Conservation (phyloP, 2,888 invertebrate species). For the Amiota communis region DNA sequence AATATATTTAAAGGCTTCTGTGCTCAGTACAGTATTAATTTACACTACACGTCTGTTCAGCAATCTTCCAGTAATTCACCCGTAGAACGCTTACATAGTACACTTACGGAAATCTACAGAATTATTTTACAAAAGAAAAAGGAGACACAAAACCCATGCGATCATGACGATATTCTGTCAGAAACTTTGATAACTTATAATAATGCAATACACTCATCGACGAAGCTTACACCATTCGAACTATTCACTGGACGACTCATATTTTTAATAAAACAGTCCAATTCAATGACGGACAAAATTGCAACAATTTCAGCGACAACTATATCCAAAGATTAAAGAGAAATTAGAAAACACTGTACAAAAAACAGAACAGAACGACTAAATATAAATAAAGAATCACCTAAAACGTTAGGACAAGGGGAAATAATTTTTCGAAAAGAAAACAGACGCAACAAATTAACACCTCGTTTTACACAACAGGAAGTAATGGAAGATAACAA, state of each 20-base stretch:
- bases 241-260: background rate
- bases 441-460: conserved; percentile 37
- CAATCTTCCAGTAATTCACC: conserved; percentile 39
- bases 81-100: conserved; percentile 42
- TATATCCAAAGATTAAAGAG: conserved; percentile 34
- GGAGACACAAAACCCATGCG: background rate
- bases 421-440: conserved; percentile 25
- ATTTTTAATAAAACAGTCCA: too few species aligned
- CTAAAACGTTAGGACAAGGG: conserved; percentile 4
- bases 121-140: conserved; percentile 29
- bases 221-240: conserved; percentile 33
- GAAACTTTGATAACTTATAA: conserved; percentile 40
- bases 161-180: conserved; percentile 34
- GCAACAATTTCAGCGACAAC: conserved; percentile 21
- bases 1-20: conserved; percentile 41
- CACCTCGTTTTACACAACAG: too few species aligned
- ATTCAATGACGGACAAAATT: conserved; percentile 15
- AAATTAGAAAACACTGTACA: conserved; percentile 28
- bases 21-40: conserved; percentile 23
- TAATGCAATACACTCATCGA: conserved; percentile 36
- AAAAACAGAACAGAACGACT: conserved; percentile 30
- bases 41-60: conserved; percentile 37
- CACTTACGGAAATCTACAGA: conserved; percentile 42
- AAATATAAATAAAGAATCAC: conserved; percentile 33
- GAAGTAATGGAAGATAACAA: background rate